phyloP scores from a whole-genome alignment of 2,888 invertebrate species.

The Plemyria rubiginata region DNA sequence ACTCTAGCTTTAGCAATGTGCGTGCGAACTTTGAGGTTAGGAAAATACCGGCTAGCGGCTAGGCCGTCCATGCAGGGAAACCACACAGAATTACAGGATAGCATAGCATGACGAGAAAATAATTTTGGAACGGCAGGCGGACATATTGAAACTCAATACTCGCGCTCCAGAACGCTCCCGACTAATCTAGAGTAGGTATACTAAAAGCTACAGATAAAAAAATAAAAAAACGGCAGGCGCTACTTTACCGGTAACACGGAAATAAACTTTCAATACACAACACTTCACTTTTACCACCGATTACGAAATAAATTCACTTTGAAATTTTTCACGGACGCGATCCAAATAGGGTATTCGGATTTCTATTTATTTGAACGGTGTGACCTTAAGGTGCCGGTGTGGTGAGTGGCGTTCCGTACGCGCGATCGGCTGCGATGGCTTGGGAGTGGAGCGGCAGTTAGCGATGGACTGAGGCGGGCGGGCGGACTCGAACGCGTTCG shows the following conservation, averaged over 20 bases:
- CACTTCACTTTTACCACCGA: conserved; percentile 75
- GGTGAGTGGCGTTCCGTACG: conserved; percentile 68
- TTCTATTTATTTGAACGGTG: conserved; percentile 55
- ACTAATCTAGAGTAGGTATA: conserved; percentile 54
- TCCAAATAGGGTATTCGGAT: conserved; percentile 61
- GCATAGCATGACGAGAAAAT: conserved; percentile 63
- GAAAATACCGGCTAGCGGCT: conserved; percentile 58
- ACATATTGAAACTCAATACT: conserved; percentile 81
- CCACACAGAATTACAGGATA: conserved; percentile 42
- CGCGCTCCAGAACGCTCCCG: conserved; percentile 63
- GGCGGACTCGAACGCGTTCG: conserved; percentile 75
- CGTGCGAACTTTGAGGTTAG: conserved; percentile 65
- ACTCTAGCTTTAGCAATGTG: conserved; percentile 15
- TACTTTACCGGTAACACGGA: conserved; percentile 73
- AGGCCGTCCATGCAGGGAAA: conserved; percentile 51
- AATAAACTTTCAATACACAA: conserved; percentile 67
- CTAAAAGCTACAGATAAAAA: conserved; percentile 53
- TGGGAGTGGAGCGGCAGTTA: conserved; percentile 78
- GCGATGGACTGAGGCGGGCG: conserved; percentile 82
- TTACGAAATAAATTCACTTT: conserved; percentile 61
- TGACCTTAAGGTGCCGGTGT: conserved; percentile 46
- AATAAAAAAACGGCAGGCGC: conserved; percentile 47
- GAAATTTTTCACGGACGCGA: conserved; percentile 57
- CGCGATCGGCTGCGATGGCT: conserved; percentile 72
- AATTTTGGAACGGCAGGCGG: conserved; percentile 74